These are phyloP conservation scores for Bellardia bayeri DNA, from an alignment of 2,888 invertebrate genomes.

Conservation along the genomic window DNA sequence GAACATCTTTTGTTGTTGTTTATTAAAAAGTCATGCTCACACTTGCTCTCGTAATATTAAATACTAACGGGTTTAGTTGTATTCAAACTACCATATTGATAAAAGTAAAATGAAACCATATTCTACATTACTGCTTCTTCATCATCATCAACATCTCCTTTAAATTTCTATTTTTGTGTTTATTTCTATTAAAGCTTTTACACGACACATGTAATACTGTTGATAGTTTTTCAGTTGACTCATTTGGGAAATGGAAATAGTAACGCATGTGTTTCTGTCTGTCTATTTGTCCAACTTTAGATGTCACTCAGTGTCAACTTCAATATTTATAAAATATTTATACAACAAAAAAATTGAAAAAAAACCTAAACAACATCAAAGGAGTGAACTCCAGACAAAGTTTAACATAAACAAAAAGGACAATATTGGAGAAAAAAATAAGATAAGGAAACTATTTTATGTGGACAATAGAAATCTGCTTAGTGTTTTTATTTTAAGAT, in stretches of 20 bases:
- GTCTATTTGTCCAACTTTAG: conserved; percentile 27
- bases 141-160: background rate
- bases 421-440: background rate
- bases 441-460: conserved; percentile 14
- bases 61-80: conserved; percentile 16
- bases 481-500: background rate
- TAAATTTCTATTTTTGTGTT: conserved; percentile 13
- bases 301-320: conserved; percentile 63
- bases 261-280: conserved; percentile 18
- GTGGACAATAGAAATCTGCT: conserved; percentile 6
- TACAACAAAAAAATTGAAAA: conserved; percentile 6
- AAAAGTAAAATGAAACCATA: conserved; percentile 5
- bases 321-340: conserved; percentile 64
- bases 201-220: conserved; percentile 14
- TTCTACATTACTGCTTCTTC: background rate
- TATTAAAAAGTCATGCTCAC: conserved; percentile 56
- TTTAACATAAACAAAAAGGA: conserved; percentile 26
- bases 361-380: conserved; percentile 46
- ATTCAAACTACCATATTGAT: conserved; percentile 33
- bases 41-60: background rate
- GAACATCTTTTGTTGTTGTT: conserved; percentile 54
- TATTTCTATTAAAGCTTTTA: background rate
- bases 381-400: conserved; percentile 26
- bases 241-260: conserved; percentile 6
- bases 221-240: conserved; percentile 8